phyloP scores from a whole-genome alignment of 2,113 vertebrate species.

The Dasyornis broadbenti region DNA sequence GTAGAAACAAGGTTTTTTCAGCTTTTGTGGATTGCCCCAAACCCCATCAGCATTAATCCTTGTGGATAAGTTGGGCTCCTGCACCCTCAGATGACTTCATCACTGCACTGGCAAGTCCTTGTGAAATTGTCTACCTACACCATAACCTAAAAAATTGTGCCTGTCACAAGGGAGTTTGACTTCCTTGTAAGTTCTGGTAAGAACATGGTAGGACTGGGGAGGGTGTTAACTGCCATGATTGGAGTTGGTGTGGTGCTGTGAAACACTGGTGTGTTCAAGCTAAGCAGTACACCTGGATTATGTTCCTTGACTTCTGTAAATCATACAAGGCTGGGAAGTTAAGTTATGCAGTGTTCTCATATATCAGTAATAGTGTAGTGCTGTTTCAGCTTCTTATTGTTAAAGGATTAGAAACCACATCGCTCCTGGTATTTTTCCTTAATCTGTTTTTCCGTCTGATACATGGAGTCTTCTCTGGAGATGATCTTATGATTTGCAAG shows the following conservation, averaged over 20 bases:
- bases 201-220: fast-evolving
- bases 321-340: background rate
- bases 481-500: fast-evolving
- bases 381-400: background rate
- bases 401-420: background rate
- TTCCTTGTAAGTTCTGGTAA: background rate
- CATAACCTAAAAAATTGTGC: background rate
- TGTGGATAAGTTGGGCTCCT: background rate
- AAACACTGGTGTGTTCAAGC: background rate
- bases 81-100: background rate
- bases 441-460: background rate
- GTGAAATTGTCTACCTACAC: fast-evolving
- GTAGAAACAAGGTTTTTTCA: background rate
- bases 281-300: background rate
- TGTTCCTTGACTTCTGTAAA: background rate
- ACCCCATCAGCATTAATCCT: background rate
- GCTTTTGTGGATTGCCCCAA: background rate
- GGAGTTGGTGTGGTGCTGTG: background rate
- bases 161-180: background rate
- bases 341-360: fast-evolving
- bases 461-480: background rate
- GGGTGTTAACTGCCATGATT: background rate
- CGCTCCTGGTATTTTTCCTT: fast-evolving
- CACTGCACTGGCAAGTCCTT: fast-evolving
- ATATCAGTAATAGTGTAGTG: background rate